Conservation (phyloP, 2,113 vertebrate species). For the Mixornis gularis region DNA sequence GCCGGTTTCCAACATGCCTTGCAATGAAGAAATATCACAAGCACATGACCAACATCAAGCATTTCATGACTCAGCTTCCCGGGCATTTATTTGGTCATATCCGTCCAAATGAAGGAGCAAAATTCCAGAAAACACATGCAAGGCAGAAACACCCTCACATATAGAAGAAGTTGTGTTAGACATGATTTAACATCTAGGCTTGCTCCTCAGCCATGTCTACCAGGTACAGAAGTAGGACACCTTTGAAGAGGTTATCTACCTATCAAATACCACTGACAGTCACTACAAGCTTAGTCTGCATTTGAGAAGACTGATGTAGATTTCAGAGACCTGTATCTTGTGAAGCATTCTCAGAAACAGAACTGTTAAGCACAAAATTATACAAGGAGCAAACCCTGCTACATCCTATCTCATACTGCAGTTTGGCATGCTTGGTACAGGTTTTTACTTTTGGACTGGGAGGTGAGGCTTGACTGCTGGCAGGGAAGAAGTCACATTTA, state of each 20-base stretch:
- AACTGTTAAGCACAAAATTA: not conserved
- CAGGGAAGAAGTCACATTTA: conserved; percentile 56
- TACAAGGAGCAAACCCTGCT: not conserved
- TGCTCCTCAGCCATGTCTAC: not conserved
- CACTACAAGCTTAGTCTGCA: not conserved
- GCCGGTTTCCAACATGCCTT: not conserved
- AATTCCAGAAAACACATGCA: not conserved
- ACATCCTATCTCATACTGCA: not conserved
- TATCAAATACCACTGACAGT: not conserved
- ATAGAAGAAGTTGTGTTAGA: not conserved
- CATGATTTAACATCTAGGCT: not conserved
- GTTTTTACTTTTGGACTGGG: conserved; percentile 80
- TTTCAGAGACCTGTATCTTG: not conserved
- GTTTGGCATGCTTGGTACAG: not conserved
- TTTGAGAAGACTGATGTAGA: not conserved
- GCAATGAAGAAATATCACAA: not conserved
- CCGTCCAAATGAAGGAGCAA: not conserved
- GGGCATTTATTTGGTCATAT: not conserved
- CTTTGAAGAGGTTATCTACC: not conserved
- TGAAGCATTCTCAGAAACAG: not conserved
- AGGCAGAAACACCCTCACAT: not conserved
- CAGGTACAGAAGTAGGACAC: not conserved
- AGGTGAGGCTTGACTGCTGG: conserved; percentile 71
- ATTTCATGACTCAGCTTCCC: not conserved
- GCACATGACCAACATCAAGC: not conserved